Evolutionary conservation across 2,113 vertebrate genomes (phyloP).

Genomic region (Aegithalos caudatus): DNA sequence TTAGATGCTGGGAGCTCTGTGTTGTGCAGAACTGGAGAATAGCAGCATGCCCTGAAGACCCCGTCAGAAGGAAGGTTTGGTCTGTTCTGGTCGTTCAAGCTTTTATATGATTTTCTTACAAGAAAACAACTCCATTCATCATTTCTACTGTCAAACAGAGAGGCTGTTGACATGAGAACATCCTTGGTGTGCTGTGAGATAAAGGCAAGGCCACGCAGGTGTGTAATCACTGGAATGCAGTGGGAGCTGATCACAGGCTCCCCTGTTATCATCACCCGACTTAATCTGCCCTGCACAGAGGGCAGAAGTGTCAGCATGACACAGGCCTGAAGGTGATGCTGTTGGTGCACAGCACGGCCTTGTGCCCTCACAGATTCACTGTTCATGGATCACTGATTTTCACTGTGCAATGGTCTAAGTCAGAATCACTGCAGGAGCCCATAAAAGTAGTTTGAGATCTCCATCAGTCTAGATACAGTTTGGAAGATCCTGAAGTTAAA

Average conservation of each 20-base stretch:
- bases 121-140: not conserved
- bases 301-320: not conserved
- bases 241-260: not conserved
- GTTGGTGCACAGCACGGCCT: not conserved
- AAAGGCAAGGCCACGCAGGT: not conserved
- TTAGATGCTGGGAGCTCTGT: not conserved
- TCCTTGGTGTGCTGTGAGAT: not conserved
- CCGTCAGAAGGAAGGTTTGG: not conserved
- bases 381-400: not conserved
- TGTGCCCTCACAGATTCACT: rapidly evolving
- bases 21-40: not conserved
- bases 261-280: rapidly evolving
- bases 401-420: not conserved
- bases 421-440: not conserved
- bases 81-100: not conserved
- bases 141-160: not conserved
- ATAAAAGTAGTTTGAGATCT: not conserved
- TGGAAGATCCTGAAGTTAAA: not conserved
- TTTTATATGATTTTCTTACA: not conserved
- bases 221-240: not conserved
- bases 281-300: rapidly evolving
- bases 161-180: not conserved
- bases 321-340: not conserved
- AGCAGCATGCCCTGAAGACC: not conserved
- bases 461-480: not conserved